Percentiles rank a stretch among this genome's conserved stretches.
Conservation (phyloP, 2,113 vertebrate genomes). For the Oxyruncus cristatus region DNA sequence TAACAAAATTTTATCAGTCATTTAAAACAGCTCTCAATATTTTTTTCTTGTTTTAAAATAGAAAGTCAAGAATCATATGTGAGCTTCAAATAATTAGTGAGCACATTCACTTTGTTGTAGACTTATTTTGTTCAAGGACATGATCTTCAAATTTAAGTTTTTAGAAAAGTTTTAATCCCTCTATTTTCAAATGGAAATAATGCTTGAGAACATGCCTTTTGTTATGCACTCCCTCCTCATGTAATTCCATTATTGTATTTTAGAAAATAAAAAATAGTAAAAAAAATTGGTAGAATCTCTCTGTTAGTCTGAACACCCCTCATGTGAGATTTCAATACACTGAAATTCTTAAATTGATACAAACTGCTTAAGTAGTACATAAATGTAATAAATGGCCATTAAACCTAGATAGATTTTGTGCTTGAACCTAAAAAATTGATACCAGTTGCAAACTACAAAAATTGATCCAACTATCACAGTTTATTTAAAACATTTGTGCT, state of each 20-base stretch:
- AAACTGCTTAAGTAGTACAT: neutral
- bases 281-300: neutral
- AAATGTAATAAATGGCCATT: neutral
- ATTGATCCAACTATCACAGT: neutral
- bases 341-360: neutral
- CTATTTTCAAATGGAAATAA: neutral
- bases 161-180: neutral
- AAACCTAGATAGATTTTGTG: neutral
- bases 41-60: neutral
- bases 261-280: neutral
- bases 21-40: neutral
- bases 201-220: neutral
- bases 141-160: neutral
- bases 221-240: neutral
- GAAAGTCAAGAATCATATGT: neutral
- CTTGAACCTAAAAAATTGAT: neutral
- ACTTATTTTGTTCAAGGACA: neutral
- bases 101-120: neutral
- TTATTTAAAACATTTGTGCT: neutral
- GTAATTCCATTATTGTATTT: neutral
- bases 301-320: neutral
- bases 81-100: neutral
- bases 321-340: neutral
- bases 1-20: neutral
- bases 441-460: neutral